These are phyloP conservation scores for Engystomops pustulosus DNA, from an alignment of 2,113 vertebrate species.

Conservation along the genomic window DNA sequence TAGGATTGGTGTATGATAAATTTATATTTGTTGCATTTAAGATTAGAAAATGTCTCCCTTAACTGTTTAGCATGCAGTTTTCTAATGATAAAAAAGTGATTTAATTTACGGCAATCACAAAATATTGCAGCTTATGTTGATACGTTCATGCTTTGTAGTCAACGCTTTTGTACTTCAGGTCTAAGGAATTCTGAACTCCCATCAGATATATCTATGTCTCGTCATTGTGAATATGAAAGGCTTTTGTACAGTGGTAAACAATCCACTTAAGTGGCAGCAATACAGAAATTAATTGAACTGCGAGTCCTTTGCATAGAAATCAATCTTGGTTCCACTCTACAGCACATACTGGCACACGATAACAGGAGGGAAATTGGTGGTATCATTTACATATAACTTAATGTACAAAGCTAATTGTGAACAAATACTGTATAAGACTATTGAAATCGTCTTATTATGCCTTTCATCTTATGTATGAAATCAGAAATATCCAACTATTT, in stretches of 20 bases:
- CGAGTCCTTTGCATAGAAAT: constrained; percentile 6
- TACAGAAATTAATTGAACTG: constrained; percentile 34
- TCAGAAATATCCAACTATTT: background rate
- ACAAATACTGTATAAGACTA: constrained; percentile 8
- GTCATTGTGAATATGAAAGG: constrained; percentile 6
- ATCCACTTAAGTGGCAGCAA: constrained; percentile 17
- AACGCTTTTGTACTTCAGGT: background rate
- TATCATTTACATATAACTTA: constrained; percentile 12
- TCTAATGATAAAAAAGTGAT: background rate
- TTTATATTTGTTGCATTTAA: no score
- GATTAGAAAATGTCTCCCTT: no score
- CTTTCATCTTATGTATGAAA: constrained; percentile 19
- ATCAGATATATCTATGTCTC: background rate
- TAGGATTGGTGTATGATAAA: no score
- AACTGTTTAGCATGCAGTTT: background rate
- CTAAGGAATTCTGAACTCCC: background rate
- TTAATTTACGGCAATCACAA: background rate
- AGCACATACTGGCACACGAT: constrained; percentile 21
- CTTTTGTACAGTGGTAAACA: constrained; percentile 6
- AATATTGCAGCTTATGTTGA: background rate
- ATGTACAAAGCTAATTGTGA: constrained; percentile 27
- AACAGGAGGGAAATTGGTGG: background rate
- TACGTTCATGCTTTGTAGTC: background rate
- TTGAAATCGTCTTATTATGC: background rate
- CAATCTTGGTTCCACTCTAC: constrained; percentile 7